phyloP scores from a whole-genome alignment of 2,888 invertebrate species.

The Odontothrips loti region DNA sequence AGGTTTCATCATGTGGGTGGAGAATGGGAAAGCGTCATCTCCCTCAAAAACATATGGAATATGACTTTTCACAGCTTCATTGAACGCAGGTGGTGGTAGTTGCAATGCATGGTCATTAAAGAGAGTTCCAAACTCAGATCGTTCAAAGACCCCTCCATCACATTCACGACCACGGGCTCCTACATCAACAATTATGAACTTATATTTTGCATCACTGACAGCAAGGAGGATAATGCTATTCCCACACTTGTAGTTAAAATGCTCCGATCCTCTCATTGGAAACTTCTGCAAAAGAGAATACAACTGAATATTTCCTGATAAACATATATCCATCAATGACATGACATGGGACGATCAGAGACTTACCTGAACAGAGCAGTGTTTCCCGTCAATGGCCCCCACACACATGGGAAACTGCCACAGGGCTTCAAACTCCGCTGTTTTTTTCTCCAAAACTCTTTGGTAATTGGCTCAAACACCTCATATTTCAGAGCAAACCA shows the following conservation, averaged over 20 bases:
- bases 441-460: constrained; percentile 33
- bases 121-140: constrained; percentile 20
- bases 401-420: constrained; percentile 36
- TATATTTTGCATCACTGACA: constrained; percentile 36
- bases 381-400: too few species aligned
- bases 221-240: constrained; percentile 35
- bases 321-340: background rate
- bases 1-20: background rate
- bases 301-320: constrained; percentile 24
- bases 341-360: background rate
- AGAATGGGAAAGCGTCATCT: background rate
- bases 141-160: constrained; percentile 34
- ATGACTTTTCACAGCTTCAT: background rate
- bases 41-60: background rate
- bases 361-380: constrained; percentile 32
- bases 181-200: constrained; percentile 34
- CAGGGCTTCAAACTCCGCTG: constrained; percentile 35
- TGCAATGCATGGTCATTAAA: constrained; percentile 9
- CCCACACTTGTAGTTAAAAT: constrained; percentile 36
- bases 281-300: constrained; percentile 34
- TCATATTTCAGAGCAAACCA: constrained; percentile 32
- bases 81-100: background rate
- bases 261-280: constrained; percentile 34
- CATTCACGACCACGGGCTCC: constrained; percentile 34
- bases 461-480: constrained; percentile 30